Percentiles rank a stretch among this genome's conserved stretches.
Conservation (phyloP, 1,140 invertebrate genomes). For the Medauroidea extradentata region DNA sequence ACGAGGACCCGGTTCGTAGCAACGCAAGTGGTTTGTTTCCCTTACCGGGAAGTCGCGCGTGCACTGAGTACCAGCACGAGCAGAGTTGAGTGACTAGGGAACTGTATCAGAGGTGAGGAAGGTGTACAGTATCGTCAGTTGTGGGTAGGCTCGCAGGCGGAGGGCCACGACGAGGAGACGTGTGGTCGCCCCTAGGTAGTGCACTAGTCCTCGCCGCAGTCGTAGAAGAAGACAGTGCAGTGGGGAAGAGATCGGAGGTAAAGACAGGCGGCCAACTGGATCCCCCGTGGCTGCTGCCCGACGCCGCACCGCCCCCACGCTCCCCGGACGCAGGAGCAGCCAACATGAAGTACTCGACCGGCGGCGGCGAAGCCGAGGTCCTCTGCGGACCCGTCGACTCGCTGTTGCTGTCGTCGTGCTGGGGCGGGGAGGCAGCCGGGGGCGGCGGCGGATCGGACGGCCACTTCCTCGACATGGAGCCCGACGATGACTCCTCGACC, state of each 20-base stretch:
- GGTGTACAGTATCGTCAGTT: no score
- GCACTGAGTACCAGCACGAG: no score
- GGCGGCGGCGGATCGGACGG: slow-evolving; percentile 37
- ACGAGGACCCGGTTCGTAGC: slow-evolving; percentile 3
- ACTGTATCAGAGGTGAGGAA: no score
- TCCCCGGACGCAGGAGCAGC: neutral
- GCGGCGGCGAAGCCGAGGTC: slow-evolving; percentile 1
- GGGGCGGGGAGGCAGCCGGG: slow-evolving; percentile 31
- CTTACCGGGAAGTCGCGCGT: no score
- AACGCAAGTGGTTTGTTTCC: no score
- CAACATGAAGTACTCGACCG: slow-evolving; percentile 10
- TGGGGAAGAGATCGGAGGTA: no score
- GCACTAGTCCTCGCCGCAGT: no score
- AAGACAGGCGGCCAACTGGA: neutral
- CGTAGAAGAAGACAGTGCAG: no score
- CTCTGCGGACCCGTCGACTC: slow-evolving; percentile 31
- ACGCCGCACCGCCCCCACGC: neutral
- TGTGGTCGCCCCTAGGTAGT: no score
- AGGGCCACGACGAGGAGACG: no score
- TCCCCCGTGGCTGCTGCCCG: slow-evolving; percentile 11
- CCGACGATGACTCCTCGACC: slow-evolving; percentile 42
- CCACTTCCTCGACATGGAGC: slow-evolving; percentile 6
- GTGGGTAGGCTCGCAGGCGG: no score
- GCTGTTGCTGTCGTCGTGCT: slow-evolving; percentile 37
- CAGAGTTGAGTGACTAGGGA: no score